A percentile compares a stretch with the other conserved stretches of the same genome.
Evolutionary conservation across 1,140 invertebrate species (phyloP).

Genomic region (Heliconius melpomene): DNA sequence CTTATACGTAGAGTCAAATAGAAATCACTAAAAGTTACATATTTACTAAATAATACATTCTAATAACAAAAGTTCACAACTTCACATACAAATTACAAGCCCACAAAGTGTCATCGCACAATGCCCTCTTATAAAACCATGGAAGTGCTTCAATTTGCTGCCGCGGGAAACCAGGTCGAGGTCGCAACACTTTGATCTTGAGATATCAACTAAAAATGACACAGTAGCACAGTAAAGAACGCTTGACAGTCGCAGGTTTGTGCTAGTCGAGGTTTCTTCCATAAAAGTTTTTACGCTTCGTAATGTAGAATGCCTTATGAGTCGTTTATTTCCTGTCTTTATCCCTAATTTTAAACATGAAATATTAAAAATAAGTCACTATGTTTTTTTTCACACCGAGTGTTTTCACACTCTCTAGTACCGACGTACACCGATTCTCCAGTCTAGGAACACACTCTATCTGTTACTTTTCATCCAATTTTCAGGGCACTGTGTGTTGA

Average conservation of each 20-base stretch:
- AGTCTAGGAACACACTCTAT: too few species aligned
- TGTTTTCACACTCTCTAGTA: too few species aligned
- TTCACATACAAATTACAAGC: background rate
- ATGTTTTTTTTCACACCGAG: too few species aligned
- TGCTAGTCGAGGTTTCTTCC: background rate
- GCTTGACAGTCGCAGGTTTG: background rate
- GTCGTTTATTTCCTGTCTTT: background rate
- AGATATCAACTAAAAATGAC: conserved; percentile 19
- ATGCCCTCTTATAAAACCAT: conserved; percentile 8
- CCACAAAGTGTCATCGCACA: background rate
- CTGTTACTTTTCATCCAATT: too few species aligned
- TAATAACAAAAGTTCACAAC: too few species aligned
- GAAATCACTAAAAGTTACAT: too few species aligned
- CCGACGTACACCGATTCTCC: too few species aligned
- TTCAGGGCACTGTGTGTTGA: too few species aligned
- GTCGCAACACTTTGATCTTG: conserved; percentile 12
- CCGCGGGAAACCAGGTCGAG: conserved; percentile 14
- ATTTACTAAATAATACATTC: too few species aligned
- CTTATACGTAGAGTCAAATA: too few species aligned
- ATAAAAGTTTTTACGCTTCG: background rate
- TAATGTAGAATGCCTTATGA: background rate
- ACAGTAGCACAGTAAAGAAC: background rate
- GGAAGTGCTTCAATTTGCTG: conserved; percentile 5
- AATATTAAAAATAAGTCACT: too few species aligned
- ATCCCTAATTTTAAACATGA: background rate